phyloP scores from a whole-genome alignment of 2,888 invertebrate species.

The Callyntrura sp. region DNA sequence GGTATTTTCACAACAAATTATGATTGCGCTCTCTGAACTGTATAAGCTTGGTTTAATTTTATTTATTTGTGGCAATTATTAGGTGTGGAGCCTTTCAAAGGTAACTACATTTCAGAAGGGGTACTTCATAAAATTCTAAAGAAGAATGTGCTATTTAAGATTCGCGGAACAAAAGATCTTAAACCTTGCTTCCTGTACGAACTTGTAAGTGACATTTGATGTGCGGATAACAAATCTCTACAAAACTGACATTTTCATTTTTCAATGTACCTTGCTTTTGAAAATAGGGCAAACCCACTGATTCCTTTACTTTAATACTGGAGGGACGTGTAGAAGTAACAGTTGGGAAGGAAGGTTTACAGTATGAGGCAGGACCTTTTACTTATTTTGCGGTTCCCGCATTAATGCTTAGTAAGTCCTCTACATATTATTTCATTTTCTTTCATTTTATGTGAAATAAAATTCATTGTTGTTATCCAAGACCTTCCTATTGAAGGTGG shows the following conservation, averaged over 20 bases:
- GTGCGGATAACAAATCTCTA: too few species aligned
- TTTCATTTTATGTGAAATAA: neutral
- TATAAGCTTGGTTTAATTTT: neutral
- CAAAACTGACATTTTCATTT: too few species aligned
- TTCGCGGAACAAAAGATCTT: slow-evolving; percentile 89
- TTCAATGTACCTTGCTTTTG: too few species aligned
- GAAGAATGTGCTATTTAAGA: slow-evolving; percentile 95
- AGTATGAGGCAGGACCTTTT: slow-evolving; percentile 98
- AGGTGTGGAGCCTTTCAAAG: slow-evolving; percentile 96
- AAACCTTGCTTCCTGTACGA: slow-evolving; percentile 84
- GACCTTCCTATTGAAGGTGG: slow-evolving; percentile 86
- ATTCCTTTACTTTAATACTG: slow-evolving; percentile 97
- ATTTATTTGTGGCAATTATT: neutral
- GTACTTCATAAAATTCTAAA: slow-evolving; percentile 95
- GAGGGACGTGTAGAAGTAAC: slow-evolving; percentile 98
- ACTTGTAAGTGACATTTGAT: slow-evolving; percentile 39
- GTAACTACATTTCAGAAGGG: slow-evolving; percentile 93
- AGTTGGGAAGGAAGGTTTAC: slow-evolving; percentile 95
- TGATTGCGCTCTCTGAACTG: neutral
- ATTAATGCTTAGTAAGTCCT: slow-evolving; percentile 85
- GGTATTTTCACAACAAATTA: slow-evolving; percentile 88
- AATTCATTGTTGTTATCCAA: neutral
- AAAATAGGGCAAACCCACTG: slow-evolving; percentile 87
- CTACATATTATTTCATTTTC: neutral
- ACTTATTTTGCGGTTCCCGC: slow-evolving; percentile 97